These are phyloP conservation scores for Palythoa caribaeorum DNA, from an alignment of 92 coral and sea anemone genomes.

Conservation along the genomic window DNA sequence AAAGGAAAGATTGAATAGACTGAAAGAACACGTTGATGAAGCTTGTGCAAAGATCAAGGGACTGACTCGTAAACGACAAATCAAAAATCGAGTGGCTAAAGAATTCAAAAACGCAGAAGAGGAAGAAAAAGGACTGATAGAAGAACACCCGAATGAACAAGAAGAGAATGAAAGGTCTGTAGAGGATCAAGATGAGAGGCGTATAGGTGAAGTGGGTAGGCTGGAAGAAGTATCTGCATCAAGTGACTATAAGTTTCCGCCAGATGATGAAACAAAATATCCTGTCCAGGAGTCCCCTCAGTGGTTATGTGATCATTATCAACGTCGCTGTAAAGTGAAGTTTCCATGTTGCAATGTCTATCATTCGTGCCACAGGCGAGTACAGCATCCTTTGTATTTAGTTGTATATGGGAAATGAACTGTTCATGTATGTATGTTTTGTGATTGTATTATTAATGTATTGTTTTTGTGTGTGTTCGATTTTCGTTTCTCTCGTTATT, in stretches of 20 bases:
- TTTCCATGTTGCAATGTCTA: background rate
- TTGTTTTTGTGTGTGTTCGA: too few relatives aligned
- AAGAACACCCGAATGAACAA: background rate
- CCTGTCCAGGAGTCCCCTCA: background rate
- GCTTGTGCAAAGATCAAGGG: constrained; percentile 62
- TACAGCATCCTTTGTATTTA: background rate
- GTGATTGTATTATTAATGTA: background rate
- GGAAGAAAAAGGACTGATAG: background rate
- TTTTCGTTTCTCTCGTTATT: too few relatives aligned
- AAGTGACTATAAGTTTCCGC: background rate
- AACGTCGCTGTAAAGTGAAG: constrained; percentile 1
- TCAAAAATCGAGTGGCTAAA: background rate
- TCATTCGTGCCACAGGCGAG: background rate
- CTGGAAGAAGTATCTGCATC: too few relatives aligned
- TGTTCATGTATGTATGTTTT: background rate
- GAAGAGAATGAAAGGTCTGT: background rate
- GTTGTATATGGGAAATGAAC: background rate
- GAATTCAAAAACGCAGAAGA: background rate
- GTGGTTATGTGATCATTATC: background rate
- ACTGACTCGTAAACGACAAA: constrained; percentile 37
- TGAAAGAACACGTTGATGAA: constrained; percentile 53
- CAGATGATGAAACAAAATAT: background rate
- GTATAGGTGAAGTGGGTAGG: background rate
- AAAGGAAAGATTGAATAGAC: background rate
- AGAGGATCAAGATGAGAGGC: background rate